Evolutionary conservation across 2,797 vertebrate genomes (phyloP), one percentile per base, ranked within the genome.

Genomic region (Sus cebifrons): DNA sequence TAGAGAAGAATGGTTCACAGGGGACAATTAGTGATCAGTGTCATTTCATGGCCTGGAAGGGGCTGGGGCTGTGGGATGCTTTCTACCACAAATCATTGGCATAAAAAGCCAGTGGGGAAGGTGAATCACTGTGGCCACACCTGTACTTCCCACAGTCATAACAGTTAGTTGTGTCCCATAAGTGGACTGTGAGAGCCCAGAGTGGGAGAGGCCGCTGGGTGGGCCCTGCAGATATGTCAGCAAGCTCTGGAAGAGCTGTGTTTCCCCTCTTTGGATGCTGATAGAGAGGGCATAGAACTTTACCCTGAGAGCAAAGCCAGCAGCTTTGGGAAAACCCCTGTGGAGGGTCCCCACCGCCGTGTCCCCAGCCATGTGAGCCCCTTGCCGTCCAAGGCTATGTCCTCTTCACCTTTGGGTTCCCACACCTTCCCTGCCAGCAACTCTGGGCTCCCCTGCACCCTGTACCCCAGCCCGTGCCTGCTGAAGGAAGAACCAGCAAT

Each of bases 401-500:
- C 54, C 16, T 40, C 0, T 68, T 77, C 64, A 12, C 49, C 68
- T 67, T 49, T 49, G 65, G 8, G 70, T 44, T 14, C 36, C 62
- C 3, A 0, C 0, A 2, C 6, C 12, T 21, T 83, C 6, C 0
- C 36, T 13, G 0, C 65, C 23, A 3, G 67, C 58, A 44, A 5
- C 23, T 25, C 3, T 23, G 64, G 29, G 27, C 6, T 74, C 25
- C 36, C 52, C 17, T 0, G 0, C 2, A 2, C 86, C 29, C 65
- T 10, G 11, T 4, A 3, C 54, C 36, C 29, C n/a, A 27, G 21
- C 1, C n/a, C 16, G 0, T 16, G 56, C 20, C 32, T 60, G 9
- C 44, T 27, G 11, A 68, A 5, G 11, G 12, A 71, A 91, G 86
- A 54, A 27, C 89, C 32, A 8, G 15, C 60, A 87, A 65, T 58